A percentile compares a stretch with the other conserved stretches of the same genome.
phyloP scores from a whole-genome alignment of 2,113 vertebrate species.

The Solea senegalensis region DNA sequence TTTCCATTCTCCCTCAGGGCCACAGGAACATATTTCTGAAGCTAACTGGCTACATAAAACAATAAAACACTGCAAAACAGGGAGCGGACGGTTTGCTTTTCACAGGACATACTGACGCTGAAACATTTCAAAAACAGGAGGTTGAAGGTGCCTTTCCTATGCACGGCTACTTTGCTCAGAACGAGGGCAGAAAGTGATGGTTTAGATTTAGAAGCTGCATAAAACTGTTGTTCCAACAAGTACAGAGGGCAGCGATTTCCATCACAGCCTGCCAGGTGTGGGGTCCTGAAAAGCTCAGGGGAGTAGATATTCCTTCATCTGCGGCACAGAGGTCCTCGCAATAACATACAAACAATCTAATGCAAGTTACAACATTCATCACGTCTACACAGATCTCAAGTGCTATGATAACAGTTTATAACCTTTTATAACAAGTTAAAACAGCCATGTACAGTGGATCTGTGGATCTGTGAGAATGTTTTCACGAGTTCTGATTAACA shows the following conservation, averaged over 20 bases:
- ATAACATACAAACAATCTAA: neutral
- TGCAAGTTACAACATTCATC: neutral
- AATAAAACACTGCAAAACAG: constrained; percentile 7
- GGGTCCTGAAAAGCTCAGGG: constrained; percentile 9
- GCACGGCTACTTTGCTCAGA: neutral
- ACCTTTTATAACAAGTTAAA: neutral
- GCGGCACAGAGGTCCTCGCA: neutral
- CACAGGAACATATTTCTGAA: constrained; percentile 31
- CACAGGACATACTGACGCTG: neutral
- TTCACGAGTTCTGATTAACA: neutral
- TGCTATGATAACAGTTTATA: neutral
- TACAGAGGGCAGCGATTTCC: constrained; percentile 27
- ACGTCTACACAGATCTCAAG: neutral
- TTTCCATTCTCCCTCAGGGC: constrained; percentile 49
- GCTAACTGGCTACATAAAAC: constrained; percentile 39
- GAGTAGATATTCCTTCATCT: constrained; percentile 22
- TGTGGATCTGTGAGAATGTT: neutral
- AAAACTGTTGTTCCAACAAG: constrained; percentile 32
- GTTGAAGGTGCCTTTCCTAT: neutral
- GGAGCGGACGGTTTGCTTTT: constrained; percentile 8
- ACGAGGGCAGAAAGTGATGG: constrained; percentile 13
- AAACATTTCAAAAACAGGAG: neutral
- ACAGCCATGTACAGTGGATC: too few relatives aligned
- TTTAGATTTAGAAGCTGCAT: constrained; percentile 21
- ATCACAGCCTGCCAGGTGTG: constrained; percentile 25